A percentile compares a stretch with the other conserved stretches of the same genome.
Conservation (phyloP, 2,113 vertebrate species). For the Microcebus ravelobensis region DNA sequence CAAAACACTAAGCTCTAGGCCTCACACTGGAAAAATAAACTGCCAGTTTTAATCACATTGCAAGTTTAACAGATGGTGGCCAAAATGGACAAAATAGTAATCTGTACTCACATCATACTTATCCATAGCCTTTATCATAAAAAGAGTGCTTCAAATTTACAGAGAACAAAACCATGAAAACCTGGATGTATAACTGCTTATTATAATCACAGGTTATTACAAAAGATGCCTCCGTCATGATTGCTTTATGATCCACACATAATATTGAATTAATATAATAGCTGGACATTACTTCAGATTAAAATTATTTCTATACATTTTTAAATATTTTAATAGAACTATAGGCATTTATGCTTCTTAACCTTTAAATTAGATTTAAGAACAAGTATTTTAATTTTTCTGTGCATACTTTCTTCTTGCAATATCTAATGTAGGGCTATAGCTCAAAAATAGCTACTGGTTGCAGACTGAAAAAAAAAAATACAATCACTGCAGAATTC, state of each 20-base stretch:
- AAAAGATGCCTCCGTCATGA: background rate
- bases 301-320: background rate
- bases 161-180: conserved; percentile 30
- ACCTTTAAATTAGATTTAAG: background rate
- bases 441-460: background rate
- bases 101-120: background rate
- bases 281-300: background rate
- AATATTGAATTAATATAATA: background rate
- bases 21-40: conserved; percentile 47
- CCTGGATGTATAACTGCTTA: background rate
- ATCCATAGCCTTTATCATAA: background rate
- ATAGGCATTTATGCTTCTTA: background rate
- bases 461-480: background rate
- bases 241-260: background rate
- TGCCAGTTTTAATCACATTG: background rate
- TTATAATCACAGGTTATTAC: conserved; percentile 12
- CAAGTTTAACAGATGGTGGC: conserved; percentile 33
- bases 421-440: background rate
- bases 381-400: conserved; percentile 36
- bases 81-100: conserved; percentile 26
- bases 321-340: conserved; percentile 30
- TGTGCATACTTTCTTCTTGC: background rate
- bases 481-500: background rate
- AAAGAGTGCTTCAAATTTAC: conserved; percentile 41
- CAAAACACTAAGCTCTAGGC: conserved; percentile 37